Conservation (phyloP, 1,140 invertebrate species). For the Formica exsecta region DNA sequence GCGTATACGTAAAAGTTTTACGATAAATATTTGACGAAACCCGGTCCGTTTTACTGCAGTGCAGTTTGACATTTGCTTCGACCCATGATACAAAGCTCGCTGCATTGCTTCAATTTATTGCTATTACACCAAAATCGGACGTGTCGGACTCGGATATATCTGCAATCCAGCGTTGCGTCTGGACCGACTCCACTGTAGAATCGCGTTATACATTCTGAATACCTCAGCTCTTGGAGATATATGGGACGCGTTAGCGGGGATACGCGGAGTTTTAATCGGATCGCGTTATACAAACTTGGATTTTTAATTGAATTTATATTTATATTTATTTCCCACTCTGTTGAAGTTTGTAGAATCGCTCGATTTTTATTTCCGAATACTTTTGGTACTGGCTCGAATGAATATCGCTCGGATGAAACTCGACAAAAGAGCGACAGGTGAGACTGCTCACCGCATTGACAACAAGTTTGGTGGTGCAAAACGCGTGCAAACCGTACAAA, state of each 20-base stretch:
- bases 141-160: neutral
- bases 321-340: neutral
- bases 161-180: neutral
- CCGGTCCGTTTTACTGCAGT: neutral
- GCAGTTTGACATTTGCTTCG: neutral
- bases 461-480: constrained; percentile 50
- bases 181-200: neutral
- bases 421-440: constrained; percentile 35
- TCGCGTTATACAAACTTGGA: neutral
- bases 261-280: constrained; percentile 5
- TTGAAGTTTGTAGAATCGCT: neutral
- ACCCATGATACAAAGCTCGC: constrained; percentile 13
- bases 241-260: neutral
- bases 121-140: neutral
- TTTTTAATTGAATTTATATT: neutral
- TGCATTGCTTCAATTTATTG: constrained; percentile 13
- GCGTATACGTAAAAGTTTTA: neutral
- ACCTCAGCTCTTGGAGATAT: neutral
- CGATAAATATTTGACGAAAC: constrained; percentile 37
- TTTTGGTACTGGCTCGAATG: neutral
- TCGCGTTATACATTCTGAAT: neutral
- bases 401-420: constrained; percentile 53
- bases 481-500: neutral
- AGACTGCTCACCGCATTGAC: constrained; percentile 45
- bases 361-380: neutral